A percentile compares a stretch with the other conserved stretches of the same genome.
These are phyloP conservation scores for Xenus cinereus DNA, from an alignment of 2,113 vertebrate species.

Conservation along the genomic window DNA sequence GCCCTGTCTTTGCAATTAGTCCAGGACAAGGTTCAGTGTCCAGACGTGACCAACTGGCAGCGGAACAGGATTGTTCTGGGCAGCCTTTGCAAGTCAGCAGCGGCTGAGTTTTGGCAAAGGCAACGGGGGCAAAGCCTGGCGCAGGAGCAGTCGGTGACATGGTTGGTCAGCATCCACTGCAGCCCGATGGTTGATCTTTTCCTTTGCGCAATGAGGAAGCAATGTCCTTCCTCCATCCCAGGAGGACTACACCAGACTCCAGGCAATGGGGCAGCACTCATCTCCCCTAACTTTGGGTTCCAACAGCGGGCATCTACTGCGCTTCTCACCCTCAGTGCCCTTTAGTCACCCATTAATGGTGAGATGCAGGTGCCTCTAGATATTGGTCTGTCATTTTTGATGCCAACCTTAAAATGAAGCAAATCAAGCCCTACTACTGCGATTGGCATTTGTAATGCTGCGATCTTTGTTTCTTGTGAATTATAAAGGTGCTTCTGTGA, in stretches of 20 bases:
- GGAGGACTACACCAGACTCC: background rate
- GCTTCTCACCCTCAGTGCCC: background rate
- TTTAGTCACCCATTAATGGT: rapidly evolving
- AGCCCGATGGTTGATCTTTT: background rate
- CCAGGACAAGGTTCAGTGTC: constrained; percentile 49
- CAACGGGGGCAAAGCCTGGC: background rate
- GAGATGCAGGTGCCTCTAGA: background rate
- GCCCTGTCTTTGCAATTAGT: background rate
- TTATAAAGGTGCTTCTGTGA: background rate
- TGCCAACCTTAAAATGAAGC: background rate
- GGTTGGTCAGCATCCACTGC: background rate
- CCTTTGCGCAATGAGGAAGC: background rate
- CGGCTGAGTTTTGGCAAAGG: constrained; percentile 14
- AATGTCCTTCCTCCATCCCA: background rate
- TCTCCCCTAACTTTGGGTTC: background rate
- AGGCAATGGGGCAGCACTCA: background rate
- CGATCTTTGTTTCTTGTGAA: background rate
- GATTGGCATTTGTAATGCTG: background rate
- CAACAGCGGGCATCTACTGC: background rate
- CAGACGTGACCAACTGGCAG: background rate
- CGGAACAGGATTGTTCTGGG: background rate
- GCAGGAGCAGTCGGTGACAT: background rate
- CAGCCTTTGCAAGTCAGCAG: constrained; percentile 23
- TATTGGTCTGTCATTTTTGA: background rate
- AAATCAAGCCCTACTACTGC: background rate